Percentiles rank a stretch among this genome's conserved stretches.
These are phyloP conservation scores for Vulpes vulpes DNA, from an alignment of 2,113 vertebrate genomes.

Conservation along the genomic window DNA sequence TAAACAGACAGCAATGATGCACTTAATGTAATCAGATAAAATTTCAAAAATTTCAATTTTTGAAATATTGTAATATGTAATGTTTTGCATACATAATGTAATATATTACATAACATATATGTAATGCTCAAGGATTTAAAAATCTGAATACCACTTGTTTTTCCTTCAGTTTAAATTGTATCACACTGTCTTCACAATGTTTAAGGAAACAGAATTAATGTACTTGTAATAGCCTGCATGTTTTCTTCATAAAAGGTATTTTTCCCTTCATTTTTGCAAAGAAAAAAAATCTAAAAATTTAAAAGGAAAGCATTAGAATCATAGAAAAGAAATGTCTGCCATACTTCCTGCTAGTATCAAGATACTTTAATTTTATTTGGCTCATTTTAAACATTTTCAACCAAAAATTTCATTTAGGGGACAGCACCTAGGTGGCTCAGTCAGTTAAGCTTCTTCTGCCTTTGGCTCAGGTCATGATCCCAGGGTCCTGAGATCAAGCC, in stretches of 20 bases:
- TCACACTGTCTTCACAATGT: neutral
- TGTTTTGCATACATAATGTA: no score
- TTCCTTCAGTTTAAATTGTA: neutral
- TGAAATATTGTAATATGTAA: no score
- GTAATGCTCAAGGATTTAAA: neutral
- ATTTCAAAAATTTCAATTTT: neutral
- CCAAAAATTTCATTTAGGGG: neutral
- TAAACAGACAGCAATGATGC: neutral
- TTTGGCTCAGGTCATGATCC: neutral
- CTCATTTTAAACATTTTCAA: slow-evolving; percentile 23
- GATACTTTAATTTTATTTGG: slow-evolving; percentile 40
- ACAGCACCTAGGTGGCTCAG: neutral
- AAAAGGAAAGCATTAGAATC: neutral
- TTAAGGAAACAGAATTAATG: slow-evolving; percentile 26
- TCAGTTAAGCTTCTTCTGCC: neutral
- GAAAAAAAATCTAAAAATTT: neutral
- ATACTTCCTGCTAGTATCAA: neutral
- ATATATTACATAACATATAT: neutral
- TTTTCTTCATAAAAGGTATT: neutral
- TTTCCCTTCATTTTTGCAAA: neutral
- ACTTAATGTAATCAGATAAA: neutral
- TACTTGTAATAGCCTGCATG: neutral
- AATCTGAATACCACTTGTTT: neutral
- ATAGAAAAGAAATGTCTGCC: slow-evolving; percentile 16
- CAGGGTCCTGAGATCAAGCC: neutral